Base-by-base conservation (phyloP, 2,888 invertebrate species). In the Eilema sororculum region DNA sequence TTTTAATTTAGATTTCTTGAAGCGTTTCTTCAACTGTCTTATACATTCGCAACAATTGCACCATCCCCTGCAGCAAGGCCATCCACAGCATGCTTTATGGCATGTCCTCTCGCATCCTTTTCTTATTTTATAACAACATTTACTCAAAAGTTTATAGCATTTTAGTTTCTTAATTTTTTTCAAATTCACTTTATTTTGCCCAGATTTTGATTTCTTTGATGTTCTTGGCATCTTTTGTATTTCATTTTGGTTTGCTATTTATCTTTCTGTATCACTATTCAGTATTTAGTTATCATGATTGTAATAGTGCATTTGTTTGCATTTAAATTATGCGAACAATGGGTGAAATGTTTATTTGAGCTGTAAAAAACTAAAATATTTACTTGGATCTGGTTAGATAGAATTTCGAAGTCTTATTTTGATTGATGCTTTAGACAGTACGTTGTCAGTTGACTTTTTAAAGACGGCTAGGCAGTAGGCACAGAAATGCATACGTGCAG, bases 31-130 rank as follows among this genome's bases (percentile, higher is more conserved):
- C 1, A 59, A 9, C 12, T 28, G 37, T n/a, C 41, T 59, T 0
- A 37, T 6, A 28, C 28, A 16, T 28, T 67, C 66, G 28, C 66
- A 67, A 46, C 41, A 10, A 46, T 74, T 75, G 65, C 79, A 80
- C 13, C 73, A 60, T 16, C 64, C 12, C 6, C 59, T 28, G 46
- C 81, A 81, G 58, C 73, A 65, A 28, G 74, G 72, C 30, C 73
- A 78, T 4, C 46, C 60, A 13, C 77, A 77, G 28, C 69, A 75
- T 0, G 65, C 12, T 9, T 52, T 66, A 24, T 67, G 62, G 62
- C 74, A 77, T 12, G 52, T 64, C 25, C 13, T 41, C n/a, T 41
- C 46, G 57, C 22, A 30, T 13, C 30, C 52, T n/a, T 61, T 67
- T 33, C 67, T 67, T 1, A 52, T 3, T 24, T 58, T 74, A 46